Base-by-base conservation (phyloP, 2,888 invertebrate species). In the Celastrina argiolus region DNA sequence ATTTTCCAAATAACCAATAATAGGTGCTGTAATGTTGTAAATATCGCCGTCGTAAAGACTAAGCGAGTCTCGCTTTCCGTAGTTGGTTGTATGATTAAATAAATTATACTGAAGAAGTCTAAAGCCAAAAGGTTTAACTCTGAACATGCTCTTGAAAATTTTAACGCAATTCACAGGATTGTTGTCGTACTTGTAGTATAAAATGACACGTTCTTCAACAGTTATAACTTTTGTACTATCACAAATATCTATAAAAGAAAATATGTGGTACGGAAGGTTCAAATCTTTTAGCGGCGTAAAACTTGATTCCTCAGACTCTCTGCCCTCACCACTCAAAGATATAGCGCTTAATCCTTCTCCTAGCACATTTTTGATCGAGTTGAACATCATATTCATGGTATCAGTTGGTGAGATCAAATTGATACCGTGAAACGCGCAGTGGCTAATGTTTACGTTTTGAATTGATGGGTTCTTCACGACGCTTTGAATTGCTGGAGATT, bases 151-250 rank as follows among this genome's bases (percentile, higher is more conserved):
- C 67, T 96, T 95, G 81, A 99, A 98, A 74, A 99, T 97, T 85
- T 99, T 99, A 0, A 99, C 97, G 80, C 99, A 99, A 81, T 99
- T 99, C 0, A 98, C 97, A 0, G 98, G 97, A 81, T 96, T 95
- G 74, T 98, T 98, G 78, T 98, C 98, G 78, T 99, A 99, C 82
- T 99, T 99, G 85, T 98, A 99, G 81, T 98, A 99, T 22, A 99
- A 81, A 0, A 99, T 85, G 5, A 99, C 94, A 61, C 99, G 92
- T 79, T 99, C 98, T 81, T 97, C 96, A 1, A 99, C 94, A 1
- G 93, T 92, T 16, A 99, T 94, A 80, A 97, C 96, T 88, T 99
- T 99, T 66, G 96, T 95, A 1, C 98, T 96, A 79, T 98, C 98
- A 83, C 99, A 99, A 73, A 99, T 98, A 74, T 99, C 98, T 16